Base-by-base conservation (phyloP, 2,888 invertebrate species). In the Acanthosoma haemorrhoidale region DNA sequence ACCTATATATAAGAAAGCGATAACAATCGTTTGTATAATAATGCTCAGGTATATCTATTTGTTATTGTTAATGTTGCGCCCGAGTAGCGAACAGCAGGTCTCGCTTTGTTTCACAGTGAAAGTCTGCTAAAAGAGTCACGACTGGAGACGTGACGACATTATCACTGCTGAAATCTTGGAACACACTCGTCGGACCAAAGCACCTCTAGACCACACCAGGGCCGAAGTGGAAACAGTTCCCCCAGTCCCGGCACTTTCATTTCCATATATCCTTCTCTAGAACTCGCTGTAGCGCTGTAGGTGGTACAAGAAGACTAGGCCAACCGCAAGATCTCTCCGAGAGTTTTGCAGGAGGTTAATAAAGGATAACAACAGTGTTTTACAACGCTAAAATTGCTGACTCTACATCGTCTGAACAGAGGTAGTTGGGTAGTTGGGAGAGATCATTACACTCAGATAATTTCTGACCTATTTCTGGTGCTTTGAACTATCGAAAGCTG, bases 111-210 rank as follows among this genome's bases (percentile, higher is more conserved):
- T 25, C 64, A n/a, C 31, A 64, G 64, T 64, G 64, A 64, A 64
- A 64, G 39, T 41, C 39, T 13, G 31, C 64, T 64, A 64, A 64
- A 41, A 64, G 18, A 64, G 41, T 64, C 64, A 64, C 64, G 64
- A 39, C 18, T 6, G n/a, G 2, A 41, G 25, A 64, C 64, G 64
- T 64, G 64, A 64, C 21, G 21, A 41, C 29, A 41, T 64, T 64
- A 64, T 41, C 64, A 36, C 36, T 18, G 34, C 34, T 61, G 25
- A 36, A 61, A 36, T 61, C 18, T 31, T 18, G 29, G 18, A 18
- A 59, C 59, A 32, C 8, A 51, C 51, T 29, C 51, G 4, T 6
- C n/a, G 25, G 51, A 21, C 43, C 21, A 21, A 43, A 43, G 25
- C 21, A 21, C 3, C n/a, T 25, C 25, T 51, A 51, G 29, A 51